Conservation (phyloP, 2,113 vertebrate genomes). For the Camelus bactrianus region DNA sequence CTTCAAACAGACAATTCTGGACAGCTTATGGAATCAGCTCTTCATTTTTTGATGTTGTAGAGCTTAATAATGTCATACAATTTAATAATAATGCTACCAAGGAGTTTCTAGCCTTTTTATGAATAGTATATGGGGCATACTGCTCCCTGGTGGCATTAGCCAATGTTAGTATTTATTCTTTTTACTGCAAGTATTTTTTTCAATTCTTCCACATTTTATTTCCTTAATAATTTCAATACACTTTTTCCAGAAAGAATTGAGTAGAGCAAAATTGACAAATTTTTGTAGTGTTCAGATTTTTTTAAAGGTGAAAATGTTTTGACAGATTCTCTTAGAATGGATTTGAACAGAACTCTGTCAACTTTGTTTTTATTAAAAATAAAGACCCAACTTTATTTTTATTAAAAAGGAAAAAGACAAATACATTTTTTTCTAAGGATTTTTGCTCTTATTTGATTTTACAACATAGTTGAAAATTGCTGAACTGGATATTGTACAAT, state of each 20-base stretch:
- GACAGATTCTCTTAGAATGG: background rate
- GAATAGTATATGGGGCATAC: background rate
- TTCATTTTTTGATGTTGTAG: background rate
- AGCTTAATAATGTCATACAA: background rate
- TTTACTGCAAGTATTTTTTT: conserved; percentile 41
- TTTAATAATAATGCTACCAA: background rate
- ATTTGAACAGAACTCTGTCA: conserved; percentile 35
- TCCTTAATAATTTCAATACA: conserved; percentile 13
- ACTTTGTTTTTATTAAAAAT: background rate
- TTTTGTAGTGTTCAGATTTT: background rate
- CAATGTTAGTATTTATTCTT: background rate
- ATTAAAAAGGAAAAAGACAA: background rate
- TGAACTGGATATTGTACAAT: background rate
- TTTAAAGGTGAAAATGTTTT: background rate
- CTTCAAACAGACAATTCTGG: background rate
- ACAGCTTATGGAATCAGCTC: background rate
- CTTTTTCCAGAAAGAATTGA: background rate
- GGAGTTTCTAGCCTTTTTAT: background rate
- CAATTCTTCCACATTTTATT: background rate
- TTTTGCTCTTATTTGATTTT: conserved; percentile 44
- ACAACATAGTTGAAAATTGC: background rate
- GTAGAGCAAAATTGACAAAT: background rate
- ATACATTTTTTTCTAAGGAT: conserved; percentile 27
- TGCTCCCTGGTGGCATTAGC: background rate
- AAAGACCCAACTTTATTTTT: conserved; percentile 38